Evolutionary conservation across 2,113 vertebrate genomes (phyloP).

Genomic region (Bubalus kerabau): DNA sequence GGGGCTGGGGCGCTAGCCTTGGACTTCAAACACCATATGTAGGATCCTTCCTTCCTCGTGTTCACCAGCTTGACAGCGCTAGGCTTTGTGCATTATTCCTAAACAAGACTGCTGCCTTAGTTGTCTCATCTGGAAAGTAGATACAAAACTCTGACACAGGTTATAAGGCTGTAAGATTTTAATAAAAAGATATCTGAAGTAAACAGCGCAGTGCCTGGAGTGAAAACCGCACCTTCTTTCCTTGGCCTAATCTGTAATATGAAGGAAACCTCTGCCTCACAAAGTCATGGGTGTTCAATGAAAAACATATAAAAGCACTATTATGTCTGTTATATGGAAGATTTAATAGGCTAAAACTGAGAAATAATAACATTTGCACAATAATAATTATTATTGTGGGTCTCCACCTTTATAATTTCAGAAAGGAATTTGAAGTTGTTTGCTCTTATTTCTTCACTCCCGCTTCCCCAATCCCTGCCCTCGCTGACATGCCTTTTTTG

Average conservation of each 20-base stretch:
- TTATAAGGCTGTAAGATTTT: neutral
- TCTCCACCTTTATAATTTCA: neutral
- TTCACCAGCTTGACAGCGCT: neutral
- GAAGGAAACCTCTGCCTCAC: neutral
- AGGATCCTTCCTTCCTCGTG: neutral
- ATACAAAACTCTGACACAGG: neutral
- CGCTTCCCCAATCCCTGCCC: neutral
- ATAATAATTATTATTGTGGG: neutral
- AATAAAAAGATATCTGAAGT: neutral
- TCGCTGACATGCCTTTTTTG: neutral
- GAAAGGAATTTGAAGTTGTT: neutral
- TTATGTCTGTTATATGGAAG: neutral
- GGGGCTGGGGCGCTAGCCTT: neutral
- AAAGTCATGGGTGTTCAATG: neutral
- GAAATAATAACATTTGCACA: neutral
- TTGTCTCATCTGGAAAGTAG: neutral
- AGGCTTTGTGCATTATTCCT: neutral
- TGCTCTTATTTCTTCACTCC: neutral
- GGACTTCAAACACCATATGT: neutral
- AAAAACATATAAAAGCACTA: slow-evolving; percentile 18
- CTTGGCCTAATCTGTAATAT: neutral
- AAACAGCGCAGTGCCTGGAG: neutral
- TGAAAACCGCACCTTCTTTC: neutral
- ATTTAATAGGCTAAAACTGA: neutral
- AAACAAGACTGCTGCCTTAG: neutral